Conservation (phyloP, 1,140 invertebrate species). For the Kradibia gibbosae region DNA sequence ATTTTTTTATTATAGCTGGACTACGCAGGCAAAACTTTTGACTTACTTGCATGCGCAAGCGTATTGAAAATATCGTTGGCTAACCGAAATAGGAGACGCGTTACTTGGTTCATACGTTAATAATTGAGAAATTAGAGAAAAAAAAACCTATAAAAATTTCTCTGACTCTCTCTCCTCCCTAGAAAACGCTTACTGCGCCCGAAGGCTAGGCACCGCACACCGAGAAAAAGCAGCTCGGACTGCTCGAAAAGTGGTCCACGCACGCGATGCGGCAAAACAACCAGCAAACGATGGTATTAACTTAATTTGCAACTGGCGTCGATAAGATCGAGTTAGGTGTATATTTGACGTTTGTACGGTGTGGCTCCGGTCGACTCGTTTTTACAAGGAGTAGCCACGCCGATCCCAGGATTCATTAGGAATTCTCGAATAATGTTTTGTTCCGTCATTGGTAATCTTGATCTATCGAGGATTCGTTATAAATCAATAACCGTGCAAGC, state of each 20-base stretch:
- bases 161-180: neutral
- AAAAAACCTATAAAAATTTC: neutral
- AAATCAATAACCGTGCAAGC: no score
- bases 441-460: no score
- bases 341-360: neutral
- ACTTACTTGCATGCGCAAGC: no score
- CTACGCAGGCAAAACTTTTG: no score
- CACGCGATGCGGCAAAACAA: slow-evolving; percentile 31
- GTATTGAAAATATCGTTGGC: no score
- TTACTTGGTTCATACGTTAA: neutral
- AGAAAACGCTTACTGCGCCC: neutral
- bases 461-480: no score
- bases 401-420: no score
- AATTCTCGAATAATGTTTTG: no score
- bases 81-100: no score
- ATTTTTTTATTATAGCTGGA: no score
- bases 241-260: slow-evolving; percentile 22
- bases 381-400: neutral
- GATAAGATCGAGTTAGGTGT: slow-evolving; percentile 19
- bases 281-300: slow-evolving; percentile 36
- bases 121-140: neutral
- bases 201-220: neutral
- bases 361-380: neutral
- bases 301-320: slow-evolving; percentile 43
- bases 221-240: neutral